Percentiles rank a stretch among this genome's conserved stretches.
Conservation (phyloP, 2,797 vertebrate species). For the Pelobates cultripes region DNA sequence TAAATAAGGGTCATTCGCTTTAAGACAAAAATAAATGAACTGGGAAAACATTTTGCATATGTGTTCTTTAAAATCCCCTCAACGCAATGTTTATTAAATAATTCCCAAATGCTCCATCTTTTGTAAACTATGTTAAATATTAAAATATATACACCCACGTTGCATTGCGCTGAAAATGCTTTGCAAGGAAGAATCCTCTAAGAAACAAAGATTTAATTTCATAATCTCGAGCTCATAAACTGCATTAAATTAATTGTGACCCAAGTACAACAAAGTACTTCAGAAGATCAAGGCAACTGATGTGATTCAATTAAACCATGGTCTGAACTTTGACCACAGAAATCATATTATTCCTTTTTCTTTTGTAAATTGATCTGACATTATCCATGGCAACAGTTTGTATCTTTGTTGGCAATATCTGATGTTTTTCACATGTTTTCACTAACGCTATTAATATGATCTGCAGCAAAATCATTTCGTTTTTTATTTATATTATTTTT, state of each 20-base stretch:
- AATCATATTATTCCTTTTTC: slow-evolving; percentile 55
- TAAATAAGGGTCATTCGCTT: no score
- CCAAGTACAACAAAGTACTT: slow-evolving; percentile 48
- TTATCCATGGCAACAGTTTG: slow-evolving; percentile 28
- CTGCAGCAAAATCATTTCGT: not conserved
- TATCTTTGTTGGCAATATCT: slow-evolving; percentile 29
- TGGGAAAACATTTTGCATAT: no score
- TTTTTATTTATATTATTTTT: slow-evolving; percentile 1
- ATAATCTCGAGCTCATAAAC: slow-evolving; percentile 46
- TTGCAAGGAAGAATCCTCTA: not conserved
- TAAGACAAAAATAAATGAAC: no score
- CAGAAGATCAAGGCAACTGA: slow-evolving; percentile 47
- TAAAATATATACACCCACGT: not conserved
- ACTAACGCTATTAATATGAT: slow-evolving; percentile 13
- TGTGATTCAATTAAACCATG: slow-evolving; percentile 55
- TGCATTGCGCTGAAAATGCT: not conserved
- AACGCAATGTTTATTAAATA: no score
- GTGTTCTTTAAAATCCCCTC: no score
- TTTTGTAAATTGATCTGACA: slow-evolving; percentile 42
- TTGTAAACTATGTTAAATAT: not conserved
- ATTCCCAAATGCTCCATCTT: not conserved
- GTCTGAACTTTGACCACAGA: slow-evolving; percentile 55
- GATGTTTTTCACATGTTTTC: not conserved
- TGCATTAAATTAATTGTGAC: slow-evolving; percentile 58
- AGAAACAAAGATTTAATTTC: slow-evolving; percentile 43